Conservation (phyloP, 2,888 invertebrate species). For the Chloroclysta siterata region DNA sequence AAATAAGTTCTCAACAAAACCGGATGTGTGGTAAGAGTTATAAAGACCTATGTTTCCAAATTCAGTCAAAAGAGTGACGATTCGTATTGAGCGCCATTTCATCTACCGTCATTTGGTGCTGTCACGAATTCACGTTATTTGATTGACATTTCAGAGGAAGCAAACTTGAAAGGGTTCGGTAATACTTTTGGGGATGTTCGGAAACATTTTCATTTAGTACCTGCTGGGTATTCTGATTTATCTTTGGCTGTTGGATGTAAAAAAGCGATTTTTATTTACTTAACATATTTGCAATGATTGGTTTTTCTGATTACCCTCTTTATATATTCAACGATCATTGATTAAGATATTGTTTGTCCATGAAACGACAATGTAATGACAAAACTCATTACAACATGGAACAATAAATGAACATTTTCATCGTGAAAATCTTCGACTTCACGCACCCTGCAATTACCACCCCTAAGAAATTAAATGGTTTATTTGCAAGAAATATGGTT, state of each 20-base stretch:
- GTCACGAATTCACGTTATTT: conserved; percentile 57
- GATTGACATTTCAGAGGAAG: conserved; percentile 53
- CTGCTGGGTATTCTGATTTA: background rate
- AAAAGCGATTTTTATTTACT: background rate
- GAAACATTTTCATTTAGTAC: conserved; percentile 9
- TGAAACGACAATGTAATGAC: too few relatives aligned
- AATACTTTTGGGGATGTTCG: conserved; percentile 6
- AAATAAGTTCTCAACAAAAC: background rate
- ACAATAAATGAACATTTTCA: too few relatives aligned
- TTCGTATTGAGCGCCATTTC: conserved; percentile 45
- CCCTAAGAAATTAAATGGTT: too few relatives aligned
- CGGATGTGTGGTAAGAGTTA: background rate
- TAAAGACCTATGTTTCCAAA: conserved; percentile 42
- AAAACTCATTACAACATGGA: too few relatives aligned
- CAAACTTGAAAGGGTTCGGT: conserved; percentile 23
- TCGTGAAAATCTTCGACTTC: too few relatives aligned
- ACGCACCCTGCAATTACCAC: too few relatives aligned
- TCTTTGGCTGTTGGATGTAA: background rate
- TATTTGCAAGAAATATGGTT: too few relatives aligned
- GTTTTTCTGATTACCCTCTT: background rate
- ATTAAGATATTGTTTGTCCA: too few relatives aligned
- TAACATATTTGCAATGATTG: background rate
- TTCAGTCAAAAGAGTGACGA: conserved; percentile 48
- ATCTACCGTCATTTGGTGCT: conserved; percentile 55
- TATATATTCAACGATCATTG: background rate